Evolutionary conservation across 2,888 invertebrate genomes (phyloP), one percentile per base, ranked within the genome.

Genomic region (Macrosiphum euphorbiae): DNA sequence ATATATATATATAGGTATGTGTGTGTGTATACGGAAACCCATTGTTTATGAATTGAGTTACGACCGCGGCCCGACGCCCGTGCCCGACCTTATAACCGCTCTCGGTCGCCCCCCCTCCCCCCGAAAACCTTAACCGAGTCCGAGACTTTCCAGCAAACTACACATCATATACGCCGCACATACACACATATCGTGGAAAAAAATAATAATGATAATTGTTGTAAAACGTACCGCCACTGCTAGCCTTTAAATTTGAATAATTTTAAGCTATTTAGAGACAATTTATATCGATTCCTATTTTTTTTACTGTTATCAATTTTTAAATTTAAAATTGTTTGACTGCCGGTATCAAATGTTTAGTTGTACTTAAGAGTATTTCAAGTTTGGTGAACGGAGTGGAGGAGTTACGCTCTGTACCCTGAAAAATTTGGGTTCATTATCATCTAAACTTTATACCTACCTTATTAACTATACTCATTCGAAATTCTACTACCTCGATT

Each of bases 11-110:
- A 4, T n/a, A n/a, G n/a, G n/a, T n/a, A 5, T 20, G 2, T 78
- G 0, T 20, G 20, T 26, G 20, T 88, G 55, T 88, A 55, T 58
- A 67, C 67, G 13, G 90, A 90, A 90, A 90, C 90, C 78, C 50
- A 90, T 90, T 90, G 90, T 90, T 90, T 90, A 90, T 90, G 67
- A 90, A 90, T 90, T 90, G 90, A 90, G 90, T 90, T 90, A 90
- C 90, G 90, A 90, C 67, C 90, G 90, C 67, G 67, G n/a, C 58
- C 44, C 47, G 44, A 47, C 90, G n/a, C n/a, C 28, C n/a, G n/a
- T 28, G 20, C 55, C 44, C 90, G 47, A 61, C 61, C 90, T 44
- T 20, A 88, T 47, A 78, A 78, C 78, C 20, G 26, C 90, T 47
- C 67, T 47, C 67, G 61, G 44, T 90, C 67, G 90, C 44, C 44